A percentile compares a stretch with the other conserved stretches of the same genome.
Evolutionary conservation across 53 echinoderm and acorn worm genomes (phyloP).

Genomic region (Glandiceps talaboti): DNA sequence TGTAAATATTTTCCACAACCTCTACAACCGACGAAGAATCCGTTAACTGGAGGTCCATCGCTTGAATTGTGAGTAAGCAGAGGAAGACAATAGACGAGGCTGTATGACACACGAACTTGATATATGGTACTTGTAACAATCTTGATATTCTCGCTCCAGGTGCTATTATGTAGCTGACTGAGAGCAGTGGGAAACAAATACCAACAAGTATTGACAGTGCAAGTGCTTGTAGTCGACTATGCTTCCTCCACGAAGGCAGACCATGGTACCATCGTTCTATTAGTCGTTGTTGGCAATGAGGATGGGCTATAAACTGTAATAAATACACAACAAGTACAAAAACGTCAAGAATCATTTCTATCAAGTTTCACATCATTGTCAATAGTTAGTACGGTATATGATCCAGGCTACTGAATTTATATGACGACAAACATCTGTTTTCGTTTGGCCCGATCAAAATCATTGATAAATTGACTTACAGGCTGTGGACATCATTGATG

Average conservation of each 20-base stretch:
- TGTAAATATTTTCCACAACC: neutral
- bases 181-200: conserved; percentile 63
- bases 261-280: conserved; percentile 98
- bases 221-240: conserved; percentile 51
- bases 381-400: too few species aligned
- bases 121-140: conserved; percentile 78
- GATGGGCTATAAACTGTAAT: conserved; percentile 98
- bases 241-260: conserved; percentile 77
- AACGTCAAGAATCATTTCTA: too few species aligned
- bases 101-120: conserved; percentile 91
- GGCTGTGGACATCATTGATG: too few species aligned
- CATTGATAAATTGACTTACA: too few species aligned
- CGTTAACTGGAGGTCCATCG: conserved; percentile 2
- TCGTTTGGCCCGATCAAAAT: too few species aligned
- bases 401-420: too few species aligned
- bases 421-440: too few species aligned
- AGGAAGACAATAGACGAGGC: conserved; percentile 62
- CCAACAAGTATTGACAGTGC: conserved; percentile 51
- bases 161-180: conserved; percentile 74
- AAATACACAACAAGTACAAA: too few species aligned
- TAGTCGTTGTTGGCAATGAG: conserved; percentile 88
- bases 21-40: too few species aligned
- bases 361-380: too few species aligned
- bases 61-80: conserved; percentile 72
- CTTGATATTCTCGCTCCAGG: conserved; percentile 58